Percentiles rank a stretch among this genome's conserved stretches.
phyloP scores from a whole-genome alignment of 1,140 invertebrate species.

The Coelopa frigida region DNA sequence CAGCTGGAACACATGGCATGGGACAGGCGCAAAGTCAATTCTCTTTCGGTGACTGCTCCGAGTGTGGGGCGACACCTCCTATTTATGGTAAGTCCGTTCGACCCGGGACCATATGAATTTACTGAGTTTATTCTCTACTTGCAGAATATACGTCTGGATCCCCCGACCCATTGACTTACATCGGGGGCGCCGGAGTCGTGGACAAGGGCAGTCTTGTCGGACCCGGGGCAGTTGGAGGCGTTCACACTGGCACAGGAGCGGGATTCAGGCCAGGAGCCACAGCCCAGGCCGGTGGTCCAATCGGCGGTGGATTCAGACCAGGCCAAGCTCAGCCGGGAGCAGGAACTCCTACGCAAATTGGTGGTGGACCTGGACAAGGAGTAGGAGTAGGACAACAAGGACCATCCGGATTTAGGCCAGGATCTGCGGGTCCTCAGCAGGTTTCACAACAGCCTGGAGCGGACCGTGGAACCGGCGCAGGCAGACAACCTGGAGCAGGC shows the following conservation, averaged over 20 bases:
- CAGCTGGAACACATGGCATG: conserved; percentile 66
- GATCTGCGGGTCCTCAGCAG: not conserved
- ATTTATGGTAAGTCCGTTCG: conserved; percentile 9
- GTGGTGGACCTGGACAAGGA: conserved; percentile 10
- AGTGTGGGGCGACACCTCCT: conserved; percentile 38
- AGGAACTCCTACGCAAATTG: not conserved
- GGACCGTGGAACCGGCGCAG: not conserved
- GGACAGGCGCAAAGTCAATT: conserved; percentile 73
- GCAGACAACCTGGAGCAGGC: not conserved
- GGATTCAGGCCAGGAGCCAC: too few species aligned
- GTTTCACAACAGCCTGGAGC: not conserved
- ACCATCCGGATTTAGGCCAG: not conserved
- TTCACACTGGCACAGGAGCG: too few species aligned
- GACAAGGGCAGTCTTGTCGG: too few species aligned
- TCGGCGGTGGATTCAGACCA: too few species aligned
- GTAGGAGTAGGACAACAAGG: too few species aligned
- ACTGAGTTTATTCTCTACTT: not conserved
- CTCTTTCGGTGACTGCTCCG: conserved; percentile 49
- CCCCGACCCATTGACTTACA: conserved; percentile 7
- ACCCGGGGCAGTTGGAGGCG: too few species aligned
- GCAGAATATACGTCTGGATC: conserved; percentile 12
- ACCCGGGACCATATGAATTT: not conserved
- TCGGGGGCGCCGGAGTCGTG: too few species aligned
- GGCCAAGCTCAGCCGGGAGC: not conserved
- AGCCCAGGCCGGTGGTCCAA: too few species aligned